Conservation (phyloP, 2,888 invertebrate species). For the Phaonia tiefii region DNA sequence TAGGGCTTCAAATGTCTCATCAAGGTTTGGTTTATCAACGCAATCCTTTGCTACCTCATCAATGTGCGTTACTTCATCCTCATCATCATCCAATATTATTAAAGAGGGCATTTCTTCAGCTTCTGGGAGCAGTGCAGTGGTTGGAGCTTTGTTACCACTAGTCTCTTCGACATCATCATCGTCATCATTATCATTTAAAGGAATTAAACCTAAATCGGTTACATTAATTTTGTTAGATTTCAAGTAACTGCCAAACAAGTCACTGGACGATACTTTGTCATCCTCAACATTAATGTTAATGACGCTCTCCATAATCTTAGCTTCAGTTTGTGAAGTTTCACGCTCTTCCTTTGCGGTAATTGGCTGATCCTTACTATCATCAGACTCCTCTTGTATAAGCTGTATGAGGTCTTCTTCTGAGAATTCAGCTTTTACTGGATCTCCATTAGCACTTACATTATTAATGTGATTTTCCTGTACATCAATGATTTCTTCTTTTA, state of each 20-base stretch:
- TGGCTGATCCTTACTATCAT: background rate
- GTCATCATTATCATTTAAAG: slow-evolving; percentile 57
- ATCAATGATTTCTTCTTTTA: background rate
- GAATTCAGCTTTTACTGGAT: background rate
- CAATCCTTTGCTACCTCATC: slow-evolving; percentile 4
- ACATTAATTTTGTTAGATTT: slow-evolving; percentile 65
- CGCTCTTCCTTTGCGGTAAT: background rate
- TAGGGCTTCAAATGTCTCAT: slow-evolving; percentile 55
- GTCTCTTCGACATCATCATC: background rate
- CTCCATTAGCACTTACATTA: background rate
- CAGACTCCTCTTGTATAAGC: slow-evolving; percentile 25
- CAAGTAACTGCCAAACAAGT: slow-evolving; percentile 60
- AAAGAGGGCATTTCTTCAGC: slow-evolving; percentile 72
- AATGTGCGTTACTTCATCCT: background rate
- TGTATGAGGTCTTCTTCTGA: slow-evolving; percentile 31
- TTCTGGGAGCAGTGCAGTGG: background rate
- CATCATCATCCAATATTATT: slow-evolving; percentile 61
- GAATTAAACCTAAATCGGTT: slow-evolving; percentile 71
- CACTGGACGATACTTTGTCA: background rate
- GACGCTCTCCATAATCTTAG: too few relatives aligned
- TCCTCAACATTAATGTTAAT: too few relatives aligned
- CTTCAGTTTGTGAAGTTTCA: too few relatives aligned
- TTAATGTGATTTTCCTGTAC: too few relatives aligned
- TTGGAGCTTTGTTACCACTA: background rate
- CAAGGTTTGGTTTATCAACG: slow-evolving; percentile 3